Evolutionary conservation across 2,113 vertebrate species (phyloP).

Genomic region (Prinia subflava): DNA sequence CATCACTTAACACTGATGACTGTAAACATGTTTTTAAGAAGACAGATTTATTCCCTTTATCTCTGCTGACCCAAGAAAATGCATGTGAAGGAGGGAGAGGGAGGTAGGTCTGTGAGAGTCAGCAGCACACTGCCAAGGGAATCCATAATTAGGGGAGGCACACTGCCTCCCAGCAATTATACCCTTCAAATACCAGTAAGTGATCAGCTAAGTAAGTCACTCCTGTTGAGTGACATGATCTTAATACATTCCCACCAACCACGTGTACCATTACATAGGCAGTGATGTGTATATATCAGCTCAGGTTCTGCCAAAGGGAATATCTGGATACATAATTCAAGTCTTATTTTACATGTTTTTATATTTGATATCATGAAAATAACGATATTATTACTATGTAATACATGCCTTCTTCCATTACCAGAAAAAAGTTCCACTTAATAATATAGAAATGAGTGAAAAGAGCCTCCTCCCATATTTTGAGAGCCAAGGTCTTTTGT

Average conservation of each 20-base stretch:
- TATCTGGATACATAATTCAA: accelerated
- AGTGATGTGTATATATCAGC: accelerated
- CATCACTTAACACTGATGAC: not conserved
- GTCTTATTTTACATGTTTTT: not conserved
- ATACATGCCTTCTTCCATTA: not conserved
- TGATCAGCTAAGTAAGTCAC: not conserved
- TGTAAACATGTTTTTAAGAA: not conserved
- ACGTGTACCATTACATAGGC: not conserved
- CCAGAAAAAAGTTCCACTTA: not conserved
- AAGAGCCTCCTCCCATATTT: not conserved
- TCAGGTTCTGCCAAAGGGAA: not conserved
- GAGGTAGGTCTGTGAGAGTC: not conserved
- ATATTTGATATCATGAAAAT: not conserved
- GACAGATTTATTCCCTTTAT: not conserved
- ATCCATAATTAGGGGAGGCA: not conserved
- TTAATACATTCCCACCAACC: not conserved
- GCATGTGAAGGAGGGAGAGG: not conserved
- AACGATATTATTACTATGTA: not conserved
- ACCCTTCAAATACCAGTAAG: not conserved
- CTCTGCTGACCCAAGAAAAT: not conserved
- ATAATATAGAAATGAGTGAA: not conserved
- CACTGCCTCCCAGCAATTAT: not conserved
- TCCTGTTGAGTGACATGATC: not conserved
- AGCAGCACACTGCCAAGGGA: not conserved
- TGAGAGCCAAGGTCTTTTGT: not conserved